A percentile compares a stretch with the other conserved stretches of the same genome.
Conservation (phyloP, 2,113 vertebrate species). For the Callorhinus ursinus region DNA sequence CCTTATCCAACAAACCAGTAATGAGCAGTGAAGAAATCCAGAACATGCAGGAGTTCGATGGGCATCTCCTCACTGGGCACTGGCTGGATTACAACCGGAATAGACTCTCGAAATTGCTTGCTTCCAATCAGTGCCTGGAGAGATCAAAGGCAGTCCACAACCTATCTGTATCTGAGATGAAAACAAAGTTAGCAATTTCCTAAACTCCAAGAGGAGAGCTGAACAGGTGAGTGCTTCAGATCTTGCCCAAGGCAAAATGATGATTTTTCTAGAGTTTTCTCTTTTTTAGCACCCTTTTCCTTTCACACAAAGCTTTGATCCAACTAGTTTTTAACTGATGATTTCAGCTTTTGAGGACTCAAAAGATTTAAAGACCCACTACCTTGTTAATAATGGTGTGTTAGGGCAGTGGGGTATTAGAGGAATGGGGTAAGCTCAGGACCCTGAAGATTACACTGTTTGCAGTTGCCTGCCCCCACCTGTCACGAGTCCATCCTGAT, state of each 20-base stretch:
- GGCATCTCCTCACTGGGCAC: neutral
- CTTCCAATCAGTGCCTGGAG: neutral
- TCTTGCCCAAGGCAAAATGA: neutral
- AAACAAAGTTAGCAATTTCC: neutral
- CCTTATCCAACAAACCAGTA: neutral
- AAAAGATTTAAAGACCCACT: neutral
- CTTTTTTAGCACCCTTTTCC: neutral
- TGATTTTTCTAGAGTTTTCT: neutral
- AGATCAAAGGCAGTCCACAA: neutral
- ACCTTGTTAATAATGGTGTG: neutral
- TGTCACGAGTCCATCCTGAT: neutral
- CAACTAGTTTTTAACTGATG: neutral
- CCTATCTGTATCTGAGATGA: neutral
- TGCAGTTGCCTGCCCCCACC: neutral
- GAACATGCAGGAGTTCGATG: neutral
- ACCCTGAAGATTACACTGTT: neutral
- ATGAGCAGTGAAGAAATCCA: neutral
- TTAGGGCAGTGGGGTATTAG: neutral
- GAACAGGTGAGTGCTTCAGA: neutral
- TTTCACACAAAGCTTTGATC: neutral
- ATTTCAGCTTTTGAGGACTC: constrained; percentile 7
- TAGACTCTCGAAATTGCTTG: neutral
- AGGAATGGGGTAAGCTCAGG: neutral
- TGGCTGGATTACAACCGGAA: neutral
- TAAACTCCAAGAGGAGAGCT: neutral